Evolutionary conservation across 2,888 invertebrate genomes (phyloP).

Genomic region (Andrena bicolor): DNA sequence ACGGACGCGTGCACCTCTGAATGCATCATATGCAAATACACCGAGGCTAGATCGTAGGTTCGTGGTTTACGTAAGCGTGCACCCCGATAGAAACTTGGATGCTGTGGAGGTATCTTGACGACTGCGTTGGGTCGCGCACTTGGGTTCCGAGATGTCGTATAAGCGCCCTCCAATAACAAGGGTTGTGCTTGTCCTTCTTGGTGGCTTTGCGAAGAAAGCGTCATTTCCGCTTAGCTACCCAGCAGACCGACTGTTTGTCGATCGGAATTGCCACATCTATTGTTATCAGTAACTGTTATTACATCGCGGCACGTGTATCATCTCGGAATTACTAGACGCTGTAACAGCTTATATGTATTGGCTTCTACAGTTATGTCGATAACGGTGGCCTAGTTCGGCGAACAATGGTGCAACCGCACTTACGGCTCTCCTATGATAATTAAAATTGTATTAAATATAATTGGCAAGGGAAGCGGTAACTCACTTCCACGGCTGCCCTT

Average conservation of each 20-base stretch:
- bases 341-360: conserved; percentile 17
- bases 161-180: conserved; percentile 18
- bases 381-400: conserved; percentile 32
- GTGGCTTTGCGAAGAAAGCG: neutral
- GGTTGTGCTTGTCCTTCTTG: neutral
- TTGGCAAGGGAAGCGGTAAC: conserved; percentile 7
- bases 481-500: neutral
- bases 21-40: conserved; percentile 29
- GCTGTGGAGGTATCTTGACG: conserved; percentile 7
- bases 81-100: conserved; percentile 38
- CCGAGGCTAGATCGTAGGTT: neutral
- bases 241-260: conserved; percentile 24
- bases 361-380: conserved; percentile 28
- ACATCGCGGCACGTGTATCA: conserved; percentile 23
- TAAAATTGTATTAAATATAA: conserved; percentile 23
- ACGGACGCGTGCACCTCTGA: neutral
- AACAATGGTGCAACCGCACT: conserved; percentile 29
- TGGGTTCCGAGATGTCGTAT: neutral
- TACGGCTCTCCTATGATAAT: conserved; percentile 28
- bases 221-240: conserved; percentile 9
- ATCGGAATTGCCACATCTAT: conserved; percentile 32
- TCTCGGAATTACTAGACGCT: conserved; percentile 38
- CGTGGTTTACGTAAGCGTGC: conserved; percentile 13
- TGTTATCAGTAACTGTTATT: conserved; percentile 48
- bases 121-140: conserved; percentile 11